Evolutionary conservation across 2,113 vertebrate genomes (phyloP), one percentile per base, ranked within the genome.

Genomic region (Nerophis ophidion): DNA sequence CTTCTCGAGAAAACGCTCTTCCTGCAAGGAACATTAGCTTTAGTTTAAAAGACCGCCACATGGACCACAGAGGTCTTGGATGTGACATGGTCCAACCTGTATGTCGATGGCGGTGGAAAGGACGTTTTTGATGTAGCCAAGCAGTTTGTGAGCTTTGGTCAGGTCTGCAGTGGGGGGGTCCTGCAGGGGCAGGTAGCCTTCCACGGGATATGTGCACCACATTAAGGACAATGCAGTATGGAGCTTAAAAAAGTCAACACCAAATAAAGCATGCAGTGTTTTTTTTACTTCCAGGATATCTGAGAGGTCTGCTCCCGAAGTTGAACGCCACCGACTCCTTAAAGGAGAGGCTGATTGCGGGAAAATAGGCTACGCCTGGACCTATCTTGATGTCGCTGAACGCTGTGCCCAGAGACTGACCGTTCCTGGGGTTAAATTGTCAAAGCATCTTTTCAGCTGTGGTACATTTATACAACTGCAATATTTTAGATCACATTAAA

Each of bases 271-370:
- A 14, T 2, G 3, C 7, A 4, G 17, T 10, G 6, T 13, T 48
- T 48, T 26, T 26, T 26, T 26, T 26, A 26, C 55, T 4, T 7
- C n/a, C 5, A 96, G 92, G 97, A 99, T 99, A 98, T 98, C 96
- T 87, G 72, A 99, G 92, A 0, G 97, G 97, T 17, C 95, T 90
- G 77, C 95, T 98, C 60, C 97, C 97, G 0, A 99, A 98, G 87
- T 99, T 99, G 81, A 99, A 99, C 7, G 94, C 95, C 75, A 99
- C 97, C 0, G 96, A 98, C 77, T 99, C 97, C 81, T 98, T 98
- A 74, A 98, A 99, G 1, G 97, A 99, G 6, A 99, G 89, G 77
- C 97, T 99, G 89, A 99, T 98, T 68, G 96, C 96, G 4, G 97
- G 97, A 63, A 99, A 99, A 78, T 99, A 99, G 1, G 97, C 97